Evolutionary conservation across 1,140 invertebrate species (phyloP).

Genomic region (Nixonia krombeini): DNA sequence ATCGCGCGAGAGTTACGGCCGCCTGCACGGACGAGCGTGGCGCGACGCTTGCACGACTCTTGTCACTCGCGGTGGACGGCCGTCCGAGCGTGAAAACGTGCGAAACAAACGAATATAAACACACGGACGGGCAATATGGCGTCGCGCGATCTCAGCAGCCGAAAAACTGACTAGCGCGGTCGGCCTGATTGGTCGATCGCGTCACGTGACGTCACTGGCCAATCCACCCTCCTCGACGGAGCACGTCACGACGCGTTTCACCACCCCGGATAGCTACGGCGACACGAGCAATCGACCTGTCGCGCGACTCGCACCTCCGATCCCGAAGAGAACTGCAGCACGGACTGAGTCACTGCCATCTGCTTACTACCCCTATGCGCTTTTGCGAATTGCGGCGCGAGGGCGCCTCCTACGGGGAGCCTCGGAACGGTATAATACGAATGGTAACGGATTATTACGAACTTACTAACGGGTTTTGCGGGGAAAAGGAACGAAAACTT

Average conservation of each 20-base stretch:
- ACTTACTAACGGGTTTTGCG: too few species aligned
- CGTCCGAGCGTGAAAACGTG: too few species aligned
- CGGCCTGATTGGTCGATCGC: conserved; percentile 60
- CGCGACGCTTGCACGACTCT: conserved; percentile 19
- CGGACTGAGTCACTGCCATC: too few species aligned
- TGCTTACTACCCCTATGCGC: too few species aligned
- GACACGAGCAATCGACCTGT: neutral
- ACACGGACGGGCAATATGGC: conserved; percentile 64
- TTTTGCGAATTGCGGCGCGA: too few species aligned
- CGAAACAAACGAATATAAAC: conserved; percentile 60
- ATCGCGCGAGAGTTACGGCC: conserved; percentile 47
- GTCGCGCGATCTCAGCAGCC: conserved; percentile 61
- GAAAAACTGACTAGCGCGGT: conserved; percentile 56
- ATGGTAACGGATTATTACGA: too few species aligned
- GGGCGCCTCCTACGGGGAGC: too few species aligned
- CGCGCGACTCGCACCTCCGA: neutral
- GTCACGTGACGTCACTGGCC: conserved; percentile 49
- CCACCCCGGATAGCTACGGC: neutral
- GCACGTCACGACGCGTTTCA: conserved; percentile 6
- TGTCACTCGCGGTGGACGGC: conserved; percentile 44
- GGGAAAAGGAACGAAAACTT: too few species aligned
- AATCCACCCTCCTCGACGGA: conserved; percentile 34
- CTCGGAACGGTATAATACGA: too few species aligned
- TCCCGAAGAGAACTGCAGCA: too few species aligned
- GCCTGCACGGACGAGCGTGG: conserved; percentile 23